Base-by-base conservation (phyloP, 2,113 vertebrate species). In the Recurvirostra avosetta region DNA sequence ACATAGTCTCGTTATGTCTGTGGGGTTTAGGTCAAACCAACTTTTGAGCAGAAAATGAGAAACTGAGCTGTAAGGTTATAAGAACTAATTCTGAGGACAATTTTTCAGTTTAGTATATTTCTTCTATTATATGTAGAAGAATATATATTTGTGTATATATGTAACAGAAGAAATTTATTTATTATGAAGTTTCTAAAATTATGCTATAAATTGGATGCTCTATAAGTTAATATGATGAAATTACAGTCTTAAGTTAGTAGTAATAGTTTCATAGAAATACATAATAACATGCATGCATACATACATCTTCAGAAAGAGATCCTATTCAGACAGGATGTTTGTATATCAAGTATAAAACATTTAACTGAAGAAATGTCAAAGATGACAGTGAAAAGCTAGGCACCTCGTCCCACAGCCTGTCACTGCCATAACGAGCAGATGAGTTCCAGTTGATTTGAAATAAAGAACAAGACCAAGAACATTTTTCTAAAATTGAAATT, bases 341-440 rank as follows among this genome's bases (percentile, higher is more conserved):
- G 12, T 36, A 63, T n/a, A n/a, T 58, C 11, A 82, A 40, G 9
- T 29, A 9, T 63, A 65, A 96, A 55, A 74, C 5, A 11, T 52
- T 68, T 65, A 30, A 65, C 20, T 61, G 27, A 68, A 92, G 21
- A 91, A 50, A 75, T 83, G 13, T 91, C 7, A 52, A 32, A 61
- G 9, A 26, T 72, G 47, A 61, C 20, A 68, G 14, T 34, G 29
- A 58, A 90, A 90, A 27, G 2, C 18, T 76, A 32, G 15, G 32
- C 30, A 36, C 6, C 12, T 43, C 26, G 49, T 75, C 12, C 23
- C 15, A 77, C 19, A 59, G 32, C 15, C 27, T 81, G 32, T 29
- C 32, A 66, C 0, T 2, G 2, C 53, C 19, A 12, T 63, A 70
- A 81, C 0, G 0, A 72, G 14, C 16, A 75, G 55, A 25, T 30